phyloP scores from a whole-genome alignment of 1,140 invertebrate genomes.

The Macrobrachium nipponense region DNA sequence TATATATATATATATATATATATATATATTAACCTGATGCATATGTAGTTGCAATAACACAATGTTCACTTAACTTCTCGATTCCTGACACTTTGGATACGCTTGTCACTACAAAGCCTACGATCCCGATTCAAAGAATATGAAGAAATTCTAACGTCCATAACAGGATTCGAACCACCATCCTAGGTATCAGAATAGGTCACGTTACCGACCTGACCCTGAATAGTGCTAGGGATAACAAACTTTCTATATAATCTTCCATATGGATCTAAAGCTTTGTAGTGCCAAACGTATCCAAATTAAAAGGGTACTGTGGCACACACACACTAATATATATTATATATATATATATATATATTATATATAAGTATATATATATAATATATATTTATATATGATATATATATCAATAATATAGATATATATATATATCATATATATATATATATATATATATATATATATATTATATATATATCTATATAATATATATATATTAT shows the following conservation, averaged over 20 bases:
- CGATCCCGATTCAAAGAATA: too few species aligned
- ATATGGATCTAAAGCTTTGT: background rate
- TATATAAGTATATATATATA: background rate
- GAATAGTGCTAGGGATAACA: too few species aligned
- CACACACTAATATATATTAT: background rate
- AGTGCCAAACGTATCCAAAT: background rate
- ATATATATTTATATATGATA: conserved; percentile 15
- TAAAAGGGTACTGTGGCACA: background rate
- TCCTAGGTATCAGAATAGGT: too few species aligned
- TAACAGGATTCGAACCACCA: too few species aligned
- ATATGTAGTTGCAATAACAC: background rate
- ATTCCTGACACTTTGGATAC: background rate
- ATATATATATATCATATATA: conserved; percentile 33
- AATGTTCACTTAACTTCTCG: background rate
- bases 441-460: conserved; percentile 31
- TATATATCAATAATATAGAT: conserved; percentile 31
- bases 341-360: background rate
- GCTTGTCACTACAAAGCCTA: background rate
- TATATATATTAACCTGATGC: background rate
- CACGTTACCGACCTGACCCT: too few species aligned
- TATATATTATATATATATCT: conserved; percentile 19
- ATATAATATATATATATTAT: conserved; percentile 34
- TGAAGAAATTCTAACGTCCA: too few species aligned
- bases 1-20: conserved; percentile 19
- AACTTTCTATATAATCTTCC: too few species aligned